A percentile compares a stretch with the other conserved stretches of the same genome.
Evolutionary conservation across 2,888 invertebrate genomes (phyloP).

Genomic region (Xanthia icteritia): DNA sequence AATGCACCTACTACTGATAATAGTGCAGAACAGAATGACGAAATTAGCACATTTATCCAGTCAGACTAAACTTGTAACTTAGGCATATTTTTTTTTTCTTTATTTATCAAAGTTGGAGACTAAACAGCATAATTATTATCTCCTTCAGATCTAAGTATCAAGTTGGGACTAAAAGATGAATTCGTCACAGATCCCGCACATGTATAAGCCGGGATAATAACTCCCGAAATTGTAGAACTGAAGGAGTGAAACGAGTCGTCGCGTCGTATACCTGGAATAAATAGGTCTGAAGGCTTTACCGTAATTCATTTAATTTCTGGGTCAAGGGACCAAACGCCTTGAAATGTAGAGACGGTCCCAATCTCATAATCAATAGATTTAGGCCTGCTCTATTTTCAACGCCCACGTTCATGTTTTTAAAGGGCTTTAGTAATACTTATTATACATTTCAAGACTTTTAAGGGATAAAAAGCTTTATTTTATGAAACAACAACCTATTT

Average conservation of each 20-base stretch:
- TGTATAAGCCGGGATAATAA: too few species aligned
- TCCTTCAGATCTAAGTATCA: too few species aligned
- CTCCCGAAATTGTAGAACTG: background rate
- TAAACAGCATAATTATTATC: too few species aligned
- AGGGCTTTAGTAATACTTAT: background rate
- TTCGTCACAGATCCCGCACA: too few species aligned
- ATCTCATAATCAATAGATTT: slow-evolving; percentile 12
- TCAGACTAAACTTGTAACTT: too few species aligned
- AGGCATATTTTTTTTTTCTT: too few species aligned
- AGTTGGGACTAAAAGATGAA: too few species aligned
- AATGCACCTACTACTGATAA: background rate
- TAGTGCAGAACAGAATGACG: background rate
- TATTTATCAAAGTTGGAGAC: too few species aligned
- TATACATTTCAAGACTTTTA: background rate
- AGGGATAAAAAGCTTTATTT: background rate
- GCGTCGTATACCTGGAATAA: background rate
- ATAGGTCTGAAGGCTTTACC: background rate
- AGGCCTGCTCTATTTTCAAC: background rate
- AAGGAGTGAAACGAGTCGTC: background rate
- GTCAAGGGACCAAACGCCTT: background rate
- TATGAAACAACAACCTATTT: background rate
- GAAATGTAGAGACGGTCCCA: slow-evolving; percentile 4
- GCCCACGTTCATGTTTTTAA: background rate
- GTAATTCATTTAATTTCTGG: slow-evolving; percentile 2
- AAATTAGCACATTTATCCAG: too few species aligned